Evolutionary conservation across 1,140 invertebrate genomes (phyloP), one percentile per base, ranked within the genome.

Genomic region (Drosophila kikkawai): DNA sequence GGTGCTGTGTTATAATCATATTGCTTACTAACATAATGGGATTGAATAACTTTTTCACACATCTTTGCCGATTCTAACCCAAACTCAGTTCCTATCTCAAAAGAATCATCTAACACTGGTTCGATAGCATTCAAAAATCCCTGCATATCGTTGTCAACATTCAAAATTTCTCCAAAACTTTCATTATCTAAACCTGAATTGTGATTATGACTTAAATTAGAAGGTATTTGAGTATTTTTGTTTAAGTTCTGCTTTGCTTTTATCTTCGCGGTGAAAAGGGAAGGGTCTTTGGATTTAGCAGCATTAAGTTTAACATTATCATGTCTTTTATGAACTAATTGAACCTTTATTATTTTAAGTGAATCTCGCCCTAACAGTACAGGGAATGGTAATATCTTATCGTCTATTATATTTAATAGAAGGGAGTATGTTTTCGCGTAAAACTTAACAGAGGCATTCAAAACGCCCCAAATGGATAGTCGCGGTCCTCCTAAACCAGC

Each of bases 331-430:
- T 12, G 44, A 48, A 26, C 32, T 32, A 60, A 47, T 60, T 60
- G 7, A 45, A 60, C 34, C 0, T 47, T 36, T 9, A 47, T 22
- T 9, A 17, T 42, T 9, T 42, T 42, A 9, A 42, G n/a, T 11
- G n/a, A 42, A 1, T 47, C n/a, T 19, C 58, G 12, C 4, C 44
- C 44, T 12, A 60, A 12, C 8, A 48, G 5, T 19, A 60, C 32
- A 34, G 44, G 44, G 1, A 6, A 36, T n/a, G 44, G 58, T 12
- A 60, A n/a, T 9, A 60, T 60, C 2, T 47, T 44, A n/a, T 60
- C 29, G 17, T 47, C 57, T 4, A 47, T 9, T 19, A 47, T 45
- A 22, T 60, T 19, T 15, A 60, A 36, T 0, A 22, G 19, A 45
- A 59, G 7, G 4, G 41, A 42, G 8, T 42, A 17, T 4, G n/a